Percentiles rank a stretch among this genome's conserved stretches.
These are phyloP conservation scores for Eurytoma californica DNA, from an alignment of 2,888 invertebrate species.

Conservation along the genomic window DNA sequence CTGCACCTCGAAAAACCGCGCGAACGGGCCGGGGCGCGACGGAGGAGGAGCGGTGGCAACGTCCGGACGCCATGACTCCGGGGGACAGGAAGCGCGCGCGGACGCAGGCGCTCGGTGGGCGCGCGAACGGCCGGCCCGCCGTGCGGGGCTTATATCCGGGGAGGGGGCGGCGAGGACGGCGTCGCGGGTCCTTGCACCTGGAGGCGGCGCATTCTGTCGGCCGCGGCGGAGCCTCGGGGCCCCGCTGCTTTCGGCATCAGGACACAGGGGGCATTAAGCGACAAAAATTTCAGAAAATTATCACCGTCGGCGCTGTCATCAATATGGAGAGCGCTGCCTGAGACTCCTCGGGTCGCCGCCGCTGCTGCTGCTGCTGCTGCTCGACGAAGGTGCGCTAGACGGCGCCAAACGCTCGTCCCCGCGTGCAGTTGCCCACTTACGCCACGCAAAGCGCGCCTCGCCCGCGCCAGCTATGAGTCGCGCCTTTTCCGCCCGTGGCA, in stretches of 20 bases:
- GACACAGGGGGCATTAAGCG: constrained; percentile 81
- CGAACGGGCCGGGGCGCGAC: neutral
- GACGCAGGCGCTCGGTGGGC: neutral
- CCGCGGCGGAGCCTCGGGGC: constrained; percentile 56
- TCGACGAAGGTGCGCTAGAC: constrained; percentile 28
- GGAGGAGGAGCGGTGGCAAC: neutral
- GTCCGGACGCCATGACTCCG: constrained; percentile 54
- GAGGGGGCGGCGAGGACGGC: neutral
- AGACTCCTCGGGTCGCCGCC: constrained; percentile 52
- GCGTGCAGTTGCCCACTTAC: constrained; percentile 4
- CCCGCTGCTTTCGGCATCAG: constrained; percentile 74
- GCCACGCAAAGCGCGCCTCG: neutral
- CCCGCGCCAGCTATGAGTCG: neutral
- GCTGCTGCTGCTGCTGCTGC: constrained; percentile 37
- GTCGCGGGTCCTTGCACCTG: neutral
- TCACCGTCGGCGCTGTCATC: constrained; percentile 84
- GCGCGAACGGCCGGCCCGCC: neutral
- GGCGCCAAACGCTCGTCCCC: constrained; percentile 42
- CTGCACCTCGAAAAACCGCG: neutral
- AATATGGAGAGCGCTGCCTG: constrained; percentile 76
- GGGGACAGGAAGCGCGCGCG: neutral
- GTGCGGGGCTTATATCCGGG: neutral
- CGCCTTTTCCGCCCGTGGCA: neutral
- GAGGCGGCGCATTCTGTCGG: constrained; percentile 43
- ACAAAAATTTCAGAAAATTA: constrained; percentile 82